Evolutionary conservation across 2,113 vertebrate genomes (phyloP).

Genomic region (Narcine bancroftii): DNA sequence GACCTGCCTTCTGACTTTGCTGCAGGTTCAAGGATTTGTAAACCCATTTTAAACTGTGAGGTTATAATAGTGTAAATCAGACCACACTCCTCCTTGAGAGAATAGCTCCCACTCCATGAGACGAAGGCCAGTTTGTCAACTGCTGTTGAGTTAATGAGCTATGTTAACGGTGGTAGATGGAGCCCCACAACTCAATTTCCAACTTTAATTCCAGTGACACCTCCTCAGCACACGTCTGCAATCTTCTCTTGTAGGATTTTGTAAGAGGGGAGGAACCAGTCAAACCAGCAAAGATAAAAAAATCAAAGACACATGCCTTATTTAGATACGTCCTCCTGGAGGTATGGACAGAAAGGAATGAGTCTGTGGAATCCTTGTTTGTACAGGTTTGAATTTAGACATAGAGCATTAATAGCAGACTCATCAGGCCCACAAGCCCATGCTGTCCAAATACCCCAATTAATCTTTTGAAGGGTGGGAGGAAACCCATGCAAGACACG

Average conservation of each 20-base stretch:
- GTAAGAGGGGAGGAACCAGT: too few species aligned
- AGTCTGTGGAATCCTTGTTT: too few species aligned
- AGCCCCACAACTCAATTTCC: background rate
- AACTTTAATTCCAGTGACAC: background rate
- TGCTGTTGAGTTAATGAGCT: background rate
- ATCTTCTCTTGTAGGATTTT: background rate
- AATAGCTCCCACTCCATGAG: background rate
- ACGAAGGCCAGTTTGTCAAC: background rate
- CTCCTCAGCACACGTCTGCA: background rate
- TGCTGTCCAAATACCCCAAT: too few species aligned
- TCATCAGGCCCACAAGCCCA: too few species aligned
- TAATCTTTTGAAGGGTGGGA: too few species aligned
- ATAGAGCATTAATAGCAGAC: too few species aligned
- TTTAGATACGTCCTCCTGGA: conserved; percentile 14
- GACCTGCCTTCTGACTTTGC: background rate
- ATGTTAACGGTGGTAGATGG: background rate
- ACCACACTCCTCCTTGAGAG: background rate
- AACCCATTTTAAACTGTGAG: background rate
- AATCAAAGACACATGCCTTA: background rate
- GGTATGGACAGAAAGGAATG: too few species aligned
- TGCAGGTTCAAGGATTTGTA: background rate
- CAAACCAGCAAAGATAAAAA: background rate
- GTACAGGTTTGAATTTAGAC: too few species aligned
- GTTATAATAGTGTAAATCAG: background rate
- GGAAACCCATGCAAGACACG: too few species aligned